phyloP scores from a whole-genome alignment of 2,888 invertebrate genomes.

The Eupithecia subumbrata region DNA sequence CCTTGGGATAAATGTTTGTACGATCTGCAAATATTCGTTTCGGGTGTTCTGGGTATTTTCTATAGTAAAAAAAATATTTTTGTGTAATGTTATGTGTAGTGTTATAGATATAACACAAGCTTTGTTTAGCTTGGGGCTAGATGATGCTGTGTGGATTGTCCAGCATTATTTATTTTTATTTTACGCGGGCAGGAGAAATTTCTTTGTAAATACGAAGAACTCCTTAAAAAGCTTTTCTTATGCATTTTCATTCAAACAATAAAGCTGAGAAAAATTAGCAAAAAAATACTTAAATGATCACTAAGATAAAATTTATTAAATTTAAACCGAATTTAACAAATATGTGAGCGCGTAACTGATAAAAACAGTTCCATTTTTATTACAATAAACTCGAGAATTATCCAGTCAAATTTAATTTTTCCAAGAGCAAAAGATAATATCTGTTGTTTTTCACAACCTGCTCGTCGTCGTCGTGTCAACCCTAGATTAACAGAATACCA shows the following conservation, averaged over 20 bases:
- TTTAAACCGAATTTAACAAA: no score
- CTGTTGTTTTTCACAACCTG: neutral
- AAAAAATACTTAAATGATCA: no score
- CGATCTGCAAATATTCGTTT: no score
- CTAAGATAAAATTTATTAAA: no score
- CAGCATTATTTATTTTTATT: no score
- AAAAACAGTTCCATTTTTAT: neutral
- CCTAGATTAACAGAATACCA: slow-evolving; percentile 11
- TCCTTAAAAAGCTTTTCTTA: neutral
- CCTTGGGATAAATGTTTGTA: no score
- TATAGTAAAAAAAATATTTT: no score
- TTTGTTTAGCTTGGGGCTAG: no score
- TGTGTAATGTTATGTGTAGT: no score
- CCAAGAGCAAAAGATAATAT: neutral
- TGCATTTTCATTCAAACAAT: neutral
- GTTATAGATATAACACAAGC: no score
- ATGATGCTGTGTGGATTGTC: no score
- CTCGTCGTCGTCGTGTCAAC: slow-evolving; percentile 13
- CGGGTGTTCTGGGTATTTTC: no score
- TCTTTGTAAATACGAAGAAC: neutral
- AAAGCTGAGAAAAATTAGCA: neutral
- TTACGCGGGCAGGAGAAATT: neutral
- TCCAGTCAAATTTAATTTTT: neutral
- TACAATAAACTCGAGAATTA: neutral
- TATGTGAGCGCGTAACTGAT: neutral